Percentiles rank a stretch among this genome's conserved stretches.
Evolutionary conservation across 2,888 invertebrate species (phyloP).

Genomic region (Dexiosoma caninum): DNA sequence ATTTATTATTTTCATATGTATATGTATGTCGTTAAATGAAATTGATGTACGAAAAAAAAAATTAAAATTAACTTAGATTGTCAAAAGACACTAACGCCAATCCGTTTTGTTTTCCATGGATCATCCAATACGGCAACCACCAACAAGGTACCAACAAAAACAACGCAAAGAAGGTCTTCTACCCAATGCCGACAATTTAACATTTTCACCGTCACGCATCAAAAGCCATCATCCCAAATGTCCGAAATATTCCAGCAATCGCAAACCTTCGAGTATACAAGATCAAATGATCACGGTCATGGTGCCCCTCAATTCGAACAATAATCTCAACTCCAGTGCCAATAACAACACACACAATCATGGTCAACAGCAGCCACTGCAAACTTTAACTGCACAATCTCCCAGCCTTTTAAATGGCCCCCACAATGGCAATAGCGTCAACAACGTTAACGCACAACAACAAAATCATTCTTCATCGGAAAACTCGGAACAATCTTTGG

Average conservation of each 20-base stretch:
- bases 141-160: conserved; percentile 75
- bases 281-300: conserved; percentile 78
- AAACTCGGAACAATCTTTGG: conserved; percentile 76
- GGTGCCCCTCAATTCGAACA: conserved; percentile 77
- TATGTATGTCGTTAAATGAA: conserved; percentile 28
- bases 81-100: conserved; percentile 9
- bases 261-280: conserved; percentile 76
- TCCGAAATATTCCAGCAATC: conserved; percentile 74
- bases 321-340: conserved; percentile 69
- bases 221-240: conserved; percentile 78
- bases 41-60: conserved; percentile 23
- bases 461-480: conserved; percentile 76
- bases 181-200: conserved; percentile 77
- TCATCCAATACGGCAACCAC: not conserved
- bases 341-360: conserved; percentile 65
- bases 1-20: conserved; percentile 16
- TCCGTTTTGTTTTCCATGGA: conserved; percentile 28
- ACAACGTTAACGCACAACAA: conserved; percentile 9
- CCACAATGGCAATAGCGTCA: conserved; percentile 37
- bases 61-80: not conserved
- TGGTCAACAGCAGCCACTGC: conserved; percentile 60
- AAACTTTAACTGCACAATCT: conserved; percentile 54
- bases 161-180: conserved; percentile 77
- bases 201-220: conserved; percentile 78
- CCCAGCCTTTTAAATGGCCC: conserved; percentile 55